Base-by-base conservation (phyloP, 2,113 vertebrate species). In the Elephantulus edwardii region DNA sequence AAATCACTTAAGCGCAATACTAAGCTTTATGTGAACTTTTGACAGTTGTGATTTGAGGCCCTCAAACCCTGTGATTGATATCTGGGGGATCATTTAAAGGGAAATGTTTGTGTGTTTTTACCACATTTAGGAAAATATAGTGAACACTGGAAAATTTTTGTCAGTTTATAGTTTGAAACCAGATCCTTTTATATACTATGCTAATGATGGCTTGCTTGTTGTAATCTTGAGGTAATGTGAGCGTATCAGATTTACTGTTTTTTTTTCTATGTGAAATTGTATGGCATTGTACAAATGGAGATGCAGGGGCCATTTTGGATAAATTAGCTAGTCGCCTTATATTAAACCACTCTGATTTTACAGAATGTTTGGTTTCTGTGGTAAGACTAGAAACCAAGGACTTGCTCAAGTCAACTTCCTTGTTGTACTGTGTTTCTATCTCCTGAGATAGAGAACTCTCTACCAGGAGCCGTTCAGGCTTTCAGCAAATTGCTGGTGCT, bases 391-490 rank as follows among this genome's bases (percentile, higher is more conserved):
- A 87, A 62, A 85, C 52, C 48, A 79, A 76, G 46, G 64, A 42
- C 52, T 93, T 86, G 44, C n/a, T 91, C 38, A n/a, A 48, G 70
- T 85, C 52, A 78, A 5, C 64, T 78, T 83, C 40, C 26, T 56
- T 28, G 26, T 78, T 50, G 30, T 62, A 42, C 24, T 72, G 48
- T 42, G 42, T 91, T 87, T 16, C 35, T 91, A 22, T 28, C 80
- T 88, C 86, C 72, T 20, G 66, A 92, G 48, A 68, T 78, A 94
- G 83, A 90, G 40, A 74, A 88, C 68, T 64, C 48, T 48, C 83
- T 76, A 90, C 75, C 72, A 88, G 86, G 79, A 94, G 71, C 71
- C 78, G 52, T 95, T 95, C 60, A 83, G 71, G 85, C 86, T 92
- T 91, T 91, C 70, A 74, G 76, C 62, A 93, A 58, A 91, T 91